A percentile compares a stretch with the other conserved stretches of the same genome.
Conservation (phyloP, 2,888 invertebrate species). For the Cheiracanthium punctorium region DNA sequence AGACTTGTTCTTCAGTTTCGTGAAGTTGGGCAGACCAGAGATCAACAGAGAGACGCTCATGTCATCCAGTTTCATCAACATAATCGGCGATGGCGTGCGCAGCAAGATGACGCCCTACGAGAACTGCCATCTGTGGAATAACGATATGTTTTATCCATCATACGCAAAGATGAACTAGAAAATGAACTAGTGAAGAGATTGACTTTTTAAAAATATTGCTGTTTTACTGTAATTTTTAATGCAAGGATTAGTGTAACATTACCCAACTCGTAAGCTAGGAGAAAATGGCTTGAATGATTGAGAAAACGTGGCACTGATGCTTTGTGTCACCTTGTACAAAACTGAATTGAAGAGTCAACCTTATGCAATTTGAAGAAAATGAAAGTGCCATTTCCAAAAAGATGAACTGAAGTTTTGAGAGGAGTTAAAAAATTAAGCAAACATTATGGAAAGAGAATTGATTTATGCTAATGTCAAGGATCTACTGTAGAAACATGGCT, state of each 20-base stretch:
- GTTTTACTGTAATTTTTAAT: neutral
- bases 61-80: conserved; percentile 49
- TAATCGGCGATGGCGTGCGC: conserved; percentile 44
- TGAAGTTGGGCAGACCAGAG: conserved; percentile 82
- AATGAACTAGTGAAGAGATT: neutral
- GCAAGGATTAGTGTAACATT: conserved; percentile 10
- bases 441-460: too few relatives aligned
- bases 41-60: conserved; percentile 37
- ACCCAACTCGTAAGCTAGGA: conserved; percentile 4
- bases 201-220: neutral
- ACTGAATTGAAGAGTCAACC: too few relatives aligned
- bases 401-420: too few relatives aligned
- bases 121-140: conserved; percentile 64
- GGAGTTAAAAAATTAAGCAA: too few relatives aligned
- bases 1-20: conserved; percentile 87
- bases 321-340: too few relatives aligned
- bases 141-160: conserved; percentile 50
- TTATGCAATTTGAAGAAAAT: too few relatives aligned
- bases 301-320: too few relatives aligned
- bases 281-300: too few relatives aligned
- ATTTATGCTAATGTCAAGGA: too few relatives aligned
- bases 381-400: too few relatives aligned
- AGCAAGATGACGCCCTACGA: conserved; percentile 60
- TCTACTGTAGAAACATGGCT: too few relatives aligned
- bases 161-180: conserved; percentile 64